Conservation (phyloP, 2,888 invertebrate genomes). For the Dastarcus helophoroides region DNA sequence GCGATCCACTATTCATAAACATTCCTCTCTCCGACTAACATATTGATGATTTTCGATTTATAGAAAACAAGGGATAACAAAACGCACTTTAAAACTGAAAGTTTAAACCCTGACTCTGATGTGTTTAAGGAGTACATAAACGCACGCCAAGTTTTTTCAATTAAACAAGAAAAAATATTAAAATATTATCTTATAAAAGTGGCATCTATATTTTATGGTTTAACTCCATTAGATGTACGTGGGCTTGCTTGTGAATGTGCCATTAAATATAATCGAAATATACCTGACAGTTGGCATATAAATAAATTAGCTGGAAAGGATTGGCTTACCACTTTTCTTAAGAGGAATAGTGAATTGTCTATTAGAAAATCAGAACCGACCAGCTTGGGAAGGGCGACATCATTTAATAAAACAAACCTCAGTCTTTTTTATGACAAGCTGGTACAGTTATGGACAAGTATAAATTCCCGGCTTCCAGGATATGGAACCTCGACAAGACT, state of each 20-base stretch:
- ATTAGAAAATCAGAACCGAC: conserved; percentile 21
- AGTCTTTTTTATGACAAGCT: conserved; percentile 6
- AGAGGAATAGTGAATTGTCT: conserved; percentile 11
- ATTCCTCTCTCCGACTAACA: too few relatives aligned
- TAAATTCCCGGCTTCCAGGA: not conserved
- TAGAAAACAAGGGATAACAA: too few relatives aligned
- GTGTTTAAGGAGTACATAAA: conserved; percentile 1
- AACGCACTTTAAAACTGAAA: too few relatives aligned
- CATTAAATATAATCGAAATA: conserved; percentile 1
- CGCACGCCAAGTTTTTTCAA: conserved; percentile 1
- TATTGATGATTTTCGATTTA: too few relatives aligned
- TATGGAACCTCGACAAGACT: too few relatives aligned
- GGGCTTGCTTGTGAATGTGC: conserved; percentile 1
- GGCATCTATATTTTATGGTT: conserved; percentile 1
- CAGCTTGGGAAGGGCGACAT: conserved; percentile 19
- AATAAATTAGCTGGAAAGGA: conserved; percentile 1
- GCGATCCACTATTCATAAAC: too few relatives aligned
- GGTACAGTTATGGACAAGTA: conserved; percentile 1
- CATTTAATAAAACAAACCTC: conserved; percentile 21
- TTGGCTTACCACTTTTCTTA: conserved; percentile 1
- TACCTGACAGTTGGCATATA: not conserved
- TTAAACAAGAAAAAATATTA: conserved; percentile 1
- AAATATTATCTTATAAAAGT: conserved; percentile 1
- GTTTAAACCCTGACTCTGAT: conserved; percentile 1
- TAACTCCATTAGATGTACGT: conserved; percentile 1